These are phyloP conservation scores for Galaxias olidus DNA, from an alignment of 2,797 vertebrate species.

Conservation along the genomic window DNA sequence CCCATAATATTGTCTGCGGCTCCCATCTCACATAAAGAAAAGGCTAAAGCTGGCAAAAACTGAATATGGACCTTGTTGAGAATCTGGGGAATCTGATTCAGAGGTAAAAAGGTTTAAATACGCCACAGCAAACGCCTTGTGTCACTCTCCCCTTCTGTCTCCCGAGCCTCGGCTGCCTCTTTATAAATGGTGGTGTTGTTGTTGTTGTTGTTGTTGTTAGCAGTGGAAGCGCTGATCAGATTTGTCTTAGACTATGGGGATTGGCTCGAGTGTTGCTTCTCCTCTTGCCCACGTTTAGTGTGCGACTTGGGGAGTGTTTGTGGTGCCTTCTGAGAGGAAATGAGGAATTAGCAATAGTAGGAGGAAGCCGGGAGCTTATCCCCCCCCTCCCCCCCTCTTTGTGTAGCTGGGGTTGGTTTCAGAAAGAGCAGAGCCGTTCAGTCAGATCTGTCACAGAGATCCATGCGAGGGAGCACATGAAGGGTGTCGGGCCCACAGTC, in stretches of 20 bases:
- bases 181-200: no score
- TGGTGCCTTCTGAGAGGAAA: conserved; percentile 74
- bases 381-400: conserved; percentile 60
- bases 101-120: conserved; percentile 70
- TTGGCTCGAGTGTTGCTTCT: conserved; percentile 62
- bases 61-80: conserved; percentile 63
- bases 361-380: conserved; percentile 77
- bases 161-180: conserved; percentile 43
- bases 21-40: conserved; percentile 63
- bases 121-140: conserved; percentile 60
- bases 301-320: conserved; percentile 64
- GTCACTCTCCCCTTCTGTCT: conserved; percentile 61
- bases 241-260: conserved; percentile 72
- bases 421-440: conserved; percentile 53
- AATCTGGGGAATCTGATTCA: conserved; percentile 73
- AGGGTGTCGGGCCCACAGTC: conserved; percentile 41
- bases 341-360: conserved; percentile 80
- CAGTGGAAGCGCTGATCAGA: conserved; percentile 70
- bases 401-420: conserved; percentile 56
- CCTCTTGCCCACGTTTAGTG: conserved; percentile 71
- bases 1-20: conserved; percentile 68
- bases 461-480: conserved; percentile 39
- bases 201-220: conserved; percentile 68
- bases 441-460: conserved; percentile 60
- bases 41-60: conserved; percentile 66